A percentile compares a stretch with the other conserved stretches of the same genome.
These are phyloP conservation scores for Oxyruncus cristatus DNA, from an alignment of 2,113 vertebrate species.

Conservation along the genomic window DNA sequence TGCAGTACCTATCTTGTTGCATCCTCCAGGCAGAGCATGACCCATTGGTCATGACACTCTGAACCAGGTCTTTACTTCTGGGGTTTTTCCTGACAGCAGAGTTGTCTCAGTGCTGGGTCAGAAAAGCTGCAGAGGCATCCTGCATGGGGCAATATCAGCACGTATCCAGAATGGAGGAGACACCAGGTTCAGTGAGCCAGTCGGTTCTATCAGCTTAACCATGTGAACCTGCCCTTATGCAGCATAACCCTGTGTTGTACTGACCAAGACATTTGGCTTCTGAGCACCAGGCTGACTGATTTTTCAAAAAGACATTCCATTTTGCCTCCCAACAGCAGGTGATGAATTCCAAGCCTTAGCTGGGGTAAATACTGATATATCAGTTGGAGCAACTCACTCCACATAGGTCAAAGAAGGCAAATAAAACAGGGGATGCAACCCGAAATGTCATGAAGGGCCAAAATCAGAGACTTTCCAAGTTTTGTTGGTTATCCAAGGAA, in stretches of 20 bases:
- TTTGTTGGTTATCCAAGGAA: background rate
- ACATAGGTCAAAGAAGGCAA: background rate
- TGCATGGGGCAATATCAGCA: background rate
- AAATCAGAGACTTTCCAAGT: background rate
- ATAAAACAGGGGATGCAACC: background rate
- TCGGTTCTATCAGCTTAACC: background rate
- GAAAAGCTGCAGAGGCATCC: background rate
- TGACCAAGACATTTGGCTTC: background rate
- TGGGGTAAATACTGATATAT: background rate
- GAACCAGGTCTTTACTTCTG: background rate
- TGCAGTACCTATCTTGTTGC: background rate
- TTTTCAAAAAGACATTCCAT: background rate
- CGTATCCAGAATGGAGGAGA: accelerated
- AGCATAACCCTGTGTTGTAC: background rate
- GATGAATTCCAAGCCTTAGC: background rate
- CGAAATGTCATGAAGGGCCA: background rate
- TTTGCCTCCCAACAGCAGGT: background rate
- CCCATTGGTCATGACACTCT: accelerated
- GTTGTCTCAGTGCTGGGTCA: background rate
- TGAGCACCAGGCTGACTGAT: background rate
- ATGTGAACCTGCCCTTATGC: background rate
- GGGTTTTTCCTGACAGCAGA: background rate
- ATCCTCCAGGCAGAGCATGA: background rate
- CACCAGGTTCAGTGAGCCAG: background rate
- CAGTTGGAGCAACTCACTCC: background rate